Base-by-base conservation (phyloP, 1,140 invertebrate species). In the Aphidius gifuensis region DNA sequence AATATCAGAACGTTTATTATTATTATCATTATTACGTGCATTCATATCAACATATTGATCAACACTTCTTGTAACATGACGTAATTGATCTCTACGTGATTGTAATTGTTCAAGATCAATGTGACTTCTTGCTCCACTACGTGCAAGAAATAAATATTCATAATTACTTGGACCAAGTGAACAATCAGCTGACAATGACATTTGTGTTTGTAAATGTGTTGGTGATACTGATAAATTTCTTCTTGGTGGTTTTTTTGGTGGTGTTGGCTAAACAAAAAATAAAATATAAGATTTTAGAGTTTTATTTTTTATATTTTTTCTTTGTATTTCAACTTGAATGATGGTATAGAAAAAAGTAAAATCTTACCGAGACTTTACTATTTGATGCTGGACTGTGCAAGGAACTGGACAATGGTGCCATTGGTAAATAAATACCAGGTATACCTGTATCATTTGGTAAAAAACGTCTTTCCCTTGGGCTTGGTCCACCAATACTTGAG, bases 161-260 rank as follows among this genome's bases (percentile, higher is more conserved):
- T 88, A 87, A 62, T 83, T 84, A 70, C 80, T 83, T 50, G 82
- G 80, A 7, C 74, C 74, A 44, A 77, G 59, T 47, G 74, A 68
- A 42, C 82, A 81, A 55, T 85, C 84, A 1, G 80, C 81, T 4
- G 85, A 85, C 39, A 84, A 70, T 1, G 85, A 84, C 82, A 85
- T 83, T 46, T 80, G 73, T 47, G 82, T 80, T 69, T 84, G 80
- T 9, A 84, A 66, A 64, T 88, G 86, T 5, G 90, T 92, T 11
- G 92, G 92, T 2, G 92, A 94, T 32, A 93, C 88, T 23, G 91
- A 91, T 16, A 94, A 81, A 73, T 93, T 93, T 58, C 92, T 83
- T 49, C 92, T 82, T 0, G 92, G 92, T 58, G 92, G 92, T 77
- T 94, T 94, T 79, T 93, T 93, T 5, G 92, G 92, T 42, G 92